These are phyloP conservation scores for Lypha dubia DNA, from an alignment of 2,888 invertebrate species.

Conservation along the genomic window DNA sequence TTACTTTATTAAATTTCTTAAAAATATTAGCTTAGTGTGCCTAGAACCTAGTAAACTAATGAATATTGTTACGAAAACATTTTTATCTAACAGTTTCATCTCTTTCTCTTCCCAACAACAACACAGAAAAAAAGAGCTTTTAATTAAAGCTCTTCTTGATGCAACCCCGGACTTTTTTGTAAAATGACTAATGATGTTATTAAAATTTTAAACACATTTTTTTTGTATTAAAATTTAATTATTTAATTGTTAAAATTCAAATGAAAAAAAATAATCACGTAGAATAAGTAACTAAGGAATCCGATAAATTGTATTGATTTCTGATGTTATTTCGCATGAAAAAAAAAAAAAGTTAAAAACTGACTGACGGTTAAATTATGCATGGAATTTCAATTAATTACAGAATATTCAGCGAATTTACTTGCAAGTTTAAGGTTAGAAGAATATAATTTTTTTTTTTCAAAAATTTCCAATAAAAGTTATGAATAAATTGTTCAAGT, in stretches of 20 bases:
- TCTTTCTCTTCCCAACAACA: neutral
- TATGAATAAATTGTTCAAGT: neutral
- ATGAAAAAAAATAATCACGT: slow-evolving; percentile 44
- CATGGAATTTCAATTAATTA: slow-evolving; percentile 55
- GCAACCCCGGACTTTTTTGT: too few species aligned
- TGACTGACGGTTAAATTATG: slow-evolving; percentile 18
- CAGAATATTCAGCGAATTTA: slow-evolving; percentile 6
- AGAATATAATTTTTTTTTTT: slow-evolving; percentile 6
- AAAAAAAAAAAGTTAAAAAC: slow-evolving; percentile 19
- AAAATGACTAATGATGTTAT: slow-evolving; percentile 38
- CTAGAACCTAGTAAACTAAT: neutral
- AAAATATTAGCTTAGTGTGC: neutral
- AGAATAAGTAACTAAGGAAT: slow-evolving; percentile 34
- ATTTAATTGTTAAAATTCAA: slow-evolving; percentile 47
- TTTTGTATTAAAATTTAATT: slow-evolving; percentile 33
- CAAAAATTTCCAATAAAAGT: neutral
- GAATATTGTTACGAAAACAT: neutral
- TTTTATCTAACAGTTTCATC: slow-evolving; percentile 3
- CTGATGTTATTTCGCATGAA: neutral
- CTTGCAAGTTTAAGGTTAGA: slow-evolving; percentile 37
- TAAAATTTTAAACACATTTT: slow-evolving; percentile 31
- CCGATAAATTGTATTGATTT: slow-evolving; percentile 46
- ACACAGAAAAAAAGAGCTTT: slow-evolving; percentile 11
- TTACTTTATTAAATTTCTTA: too few species aligned
- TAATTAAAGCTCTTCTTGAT: slow-evolving; percentile 28